Conservation (phyloP, 92 coral and sea anemone species). For the Galaxea fascicularis region DNA sequence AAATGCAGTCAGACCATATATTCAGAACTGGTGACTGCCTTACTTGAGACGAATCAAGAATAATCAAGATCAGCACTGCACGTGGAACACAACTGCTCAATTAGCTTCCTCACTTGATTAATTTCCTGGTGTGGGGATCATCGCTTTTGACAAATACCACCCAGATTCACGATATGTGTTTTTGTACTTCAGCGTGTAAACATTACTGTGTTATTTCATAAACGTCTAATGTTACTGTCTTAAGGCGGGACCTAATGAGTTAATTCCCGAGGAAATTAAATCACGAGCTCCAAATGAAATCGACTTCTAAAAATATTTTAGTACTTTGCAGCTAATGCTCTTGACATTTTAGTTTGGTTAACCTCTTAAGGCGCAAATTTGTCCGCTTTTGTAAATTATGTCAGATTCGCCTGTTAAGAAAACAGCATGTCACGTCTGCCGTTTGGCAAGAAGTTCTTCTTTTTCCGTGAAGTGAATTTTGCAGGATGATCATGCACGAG, state of each 20-base stretch:
- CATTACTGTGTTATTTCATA: conserved; percentile 17
- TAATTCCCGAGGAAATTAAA: conserved; percentile 1
- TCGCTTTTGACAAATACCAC: background rate
- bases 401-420: conserved; percentile 20
- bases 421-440: conserved; percentile 37
- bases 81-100: background rate
- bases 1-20: too few species aligned
- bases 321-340: conserved; percentile 27
- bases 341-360: conserved; percentile 21
- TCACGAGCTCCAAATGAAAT: conserved; percentile 23
- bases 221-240: conserved; percentile 12
- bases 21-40: background rate
- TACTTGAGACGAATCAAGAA: background rate
- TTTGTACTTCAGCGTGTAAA: background rate
- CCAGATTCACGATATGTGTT: background rate
- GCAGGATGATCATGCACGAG: background rate
- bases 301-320: conserved; percentile 29
- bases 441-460: background rate
- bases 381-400: conserved; percentile 28
- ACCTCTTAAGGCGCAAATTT: conserved; percentile 42
- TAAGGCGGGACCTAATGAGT: background rate
- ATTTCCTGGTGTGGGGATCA: background rate
- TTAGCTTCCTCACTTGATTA: background rate
- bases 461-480: background rate
- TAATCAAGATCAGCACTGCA: background rate